Conservation (phyloP, 2,888 invertebrate species). For the Agrotis puta region DNA sequence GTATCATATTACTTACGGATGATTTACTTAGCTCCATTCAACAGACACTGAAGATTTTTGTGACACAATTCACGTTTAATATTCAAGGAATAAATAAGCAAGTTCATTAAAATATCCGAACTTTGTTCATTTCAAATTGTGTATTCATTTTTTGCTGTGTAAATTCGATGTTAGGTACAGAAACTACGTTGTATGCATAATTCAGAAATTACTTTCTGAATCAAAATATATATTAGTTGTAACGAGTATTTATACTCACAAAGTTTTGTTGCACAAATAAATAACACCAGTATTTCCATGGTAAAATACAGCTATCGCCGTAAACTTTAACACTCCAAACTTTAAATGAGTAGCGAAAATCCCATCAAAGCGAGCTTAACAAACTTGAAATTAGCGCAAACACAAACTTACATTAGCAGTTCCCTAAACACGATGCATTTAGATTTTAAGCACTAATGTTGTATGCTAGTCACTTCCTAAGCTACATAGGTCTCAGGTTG, state of each 20-base stretch:
- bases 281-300: constrained; percentile 10
- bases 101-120: constrained; percentile 23
- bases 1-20: constrained; percentile 8
- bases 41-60: constrained; percentile 5
- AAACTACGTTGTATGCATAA: background rate
- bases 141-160: background rate
- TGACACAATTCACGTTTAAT: constrained; percentile 13
- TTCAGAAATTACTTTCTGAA: background rate
- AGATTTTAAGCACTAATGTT: constrained; percentile 56
- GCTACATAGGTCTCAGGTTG: no score
- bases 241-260: background rate
- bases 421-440: constrained; percentile 60
- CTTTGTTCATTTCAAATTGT: background rate
- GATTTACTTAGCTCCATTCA: constrained; percentile 22
- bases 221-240: background rate
- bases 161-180: background rate
- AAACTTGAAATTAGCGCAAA: constrained; percentile 52
- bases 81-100: constrained; percentile 23
- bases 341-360: constrained; percentile 46
- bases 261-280: background rate
- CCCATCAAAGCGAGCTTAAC: constrained; percentile 43
- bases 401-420: constrained; percentile 50
- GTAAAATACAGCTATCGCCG: constrained; percentile 2
- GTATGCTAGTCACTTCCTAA: constrained; percentile 53
- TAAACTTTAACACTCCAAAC: constrained; percentile 29